phyloP scores from a whole-genome alignment of 2,113 vertebrate species.

The human region DNA sequence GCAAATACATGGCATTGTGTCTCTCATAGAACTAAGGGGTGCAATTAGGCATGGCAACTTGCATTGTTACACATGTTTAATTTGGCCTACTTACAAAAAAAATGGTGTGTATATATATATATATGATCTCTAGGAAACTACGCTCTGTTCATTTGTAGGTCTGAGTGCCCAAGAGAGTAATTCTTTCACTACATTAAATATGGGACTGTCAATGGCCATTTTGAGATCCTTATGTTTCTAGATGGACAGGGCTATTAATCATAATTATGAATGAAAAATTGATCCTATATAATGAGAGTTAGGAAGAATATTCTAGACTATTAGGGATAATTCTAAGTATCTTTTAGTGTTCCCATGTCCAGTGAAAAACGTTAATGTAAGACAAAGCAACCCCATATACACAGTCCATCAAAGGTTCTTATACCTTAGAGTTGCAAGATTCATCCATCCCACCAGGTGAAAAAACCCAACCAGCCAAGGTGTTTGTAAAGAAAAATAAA shows the following conservation, averaged over 20 bases:
- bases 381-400: background rate
- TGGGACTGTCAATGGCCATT: background rate
- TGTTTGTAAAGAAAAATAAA: background rate
- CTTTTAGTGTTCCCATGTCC: background rate
- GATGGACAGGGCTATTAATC: background rate
- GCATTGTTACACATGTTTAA: background rate
- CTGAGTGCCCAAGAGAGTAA: background rate
- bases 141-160: background rate
- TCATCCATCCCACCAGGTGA: background rate
- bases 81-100: background rate
- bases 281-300: background rate
- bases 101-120: too few species aligned
- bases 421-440: background rate
- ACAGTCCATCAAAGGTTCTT: background rate
- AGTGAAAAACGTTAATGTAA: background rate
- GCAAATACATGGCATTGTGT: background rate
- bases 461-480: background rate
- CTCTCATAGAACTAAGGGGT: background rate
- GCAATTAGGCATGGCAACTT: background rate
- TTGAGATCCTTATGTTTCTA: background rate
- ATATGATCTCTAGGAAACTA: background rate
- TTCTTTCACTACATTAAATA: background rate
- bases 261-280: constrained; percentile 32
- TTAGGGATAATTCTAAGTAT: background rate
- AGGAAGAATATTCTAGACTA: background rate